These are phyloP conservation scores for Anoplophora glabripennis DNA, from an alignment of 1,140 invertebrate species.

Conservation along the genomic window DNA sequence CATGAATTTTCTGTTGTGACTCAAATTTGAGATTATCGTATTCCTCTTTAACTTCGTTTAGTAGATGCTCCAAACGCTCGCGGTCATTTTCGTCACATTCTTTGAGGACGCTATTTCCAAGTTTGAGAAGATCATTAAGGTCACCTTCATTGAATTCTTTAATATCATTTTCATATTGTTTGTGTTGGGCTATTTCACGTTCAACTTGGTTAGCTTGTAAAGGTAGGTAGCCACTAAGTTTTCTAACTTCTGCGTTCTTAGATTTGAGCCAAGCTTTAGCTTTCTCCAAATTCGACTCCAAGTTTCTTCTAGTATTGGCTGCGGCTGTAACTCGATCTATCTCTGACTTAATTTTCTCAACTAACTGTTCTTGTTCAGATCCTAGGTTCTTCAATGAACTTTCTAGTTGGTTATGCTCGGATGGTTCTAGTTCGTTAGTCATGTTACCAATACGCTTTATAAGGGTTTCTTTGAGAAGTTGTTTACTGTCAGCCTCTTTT, in stretches of 20 bases:
- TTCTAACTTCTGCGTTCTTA: constrained; percentile 72
- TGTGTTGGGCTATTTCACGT: constrained; percentile 72
- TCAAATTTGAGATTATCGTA: constrained; percentile 69
- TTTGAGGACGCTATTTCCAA: constrained; percentile 71
- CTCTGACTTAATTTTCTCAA: constrained; percentile 67
- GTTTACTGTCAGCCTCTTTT: constrained; percentile 82
- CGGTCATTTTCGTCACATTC: constrained; percentile 76
- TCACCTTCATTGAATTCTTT: constrained; percentile 74
- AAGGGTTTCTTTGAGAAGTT: constrained; percentile 75
- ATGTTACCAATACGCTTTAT: constrained; percentile 80
- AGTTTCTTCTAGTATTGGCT: constrained; percentile 66
- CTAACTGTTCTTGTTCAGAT: constrained; percentile 70
- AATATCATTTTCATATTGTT: constrained; percentile 70
- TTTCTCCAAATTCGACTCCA: constrained; percentile 75
- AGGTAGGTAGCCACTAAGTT: constrained; percentile 70
- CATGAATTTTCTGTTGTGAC: constrained; percentile 69
- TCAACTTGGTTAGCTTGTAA: constrained; percentile 71
- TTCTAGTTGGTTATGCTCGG: constrained; percentile 71
- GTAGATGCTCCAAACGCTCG: constrained; percentile 60
- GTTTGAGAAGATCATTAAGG: constrained; percentile 71
- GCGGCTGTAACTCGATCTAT: constrained; percentile 67
- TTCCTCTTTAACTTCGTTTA: constrained; percentile 66
- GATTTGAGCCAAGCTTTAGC: constrained; percentile 75
- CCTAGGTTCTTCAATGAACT: constrained; percentile 62
- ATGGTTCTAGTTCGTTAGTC: constrained; percentile 78